phyloP scores from a whole-genome alignment of 2,113 vertebrate genomes.

The Cochlearius cochlearius region DNA sequence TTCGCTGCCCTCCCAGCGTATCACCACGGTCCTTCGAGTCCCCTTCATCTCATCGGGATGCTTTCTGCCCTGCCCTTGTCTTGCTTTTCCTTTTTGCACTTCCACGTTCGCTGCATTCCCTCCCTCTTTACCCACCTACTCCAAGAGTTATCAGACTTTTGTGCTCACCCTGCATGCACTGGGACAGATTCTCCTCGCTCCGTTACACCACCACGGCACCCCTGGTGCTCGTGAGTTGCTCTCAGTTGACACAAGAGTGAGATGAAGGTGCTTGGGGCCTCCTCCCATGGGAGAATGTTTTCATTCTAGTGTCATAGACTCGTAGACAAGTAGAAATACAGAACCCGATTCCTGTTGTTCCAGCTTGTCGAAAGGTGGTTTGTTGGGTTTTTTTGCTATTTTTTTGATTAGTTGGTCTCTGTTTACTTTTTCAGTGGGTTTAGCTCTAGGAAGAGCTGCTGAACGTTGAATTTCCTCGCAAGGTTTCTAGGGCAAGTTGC shows the following conservation, averaged over 20 bases:
- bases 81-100: background rate
- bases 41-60: background rate
- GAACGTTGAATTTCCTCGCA: background rate
- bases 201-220: background rate
- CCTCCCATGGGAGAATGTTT: background rate
- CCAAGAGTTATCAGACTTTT: background rate
- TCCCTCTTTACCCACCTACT: background rate
- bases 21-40: fast-evolving
- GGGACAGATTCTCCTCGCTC: background rate
- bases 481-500: background rate
- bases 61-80: fast-evolving
- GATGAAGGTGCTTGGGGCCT: background rate
- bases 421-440: background rate
- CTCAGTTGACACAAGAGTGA: background rate
- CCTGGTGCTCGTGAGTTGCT: background rate
- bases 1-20: fast-evolving
- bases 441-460: background rate
- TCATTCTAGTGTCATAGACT: background rate
- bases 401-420: background rate
- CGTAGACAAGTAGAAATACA: background rate
- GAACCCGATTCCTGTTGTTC: background rate
- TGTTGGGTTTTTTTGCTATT: fast-evolving
- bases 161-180: background rate
- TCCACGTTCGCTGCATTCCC: fast-evolving
- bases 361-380: background rate